These are phyloP conservation scores for Rhorus exstirpatorius DNA, from an alignment of 2,888 invertebrate genomes.

Conservation along the genomic window DNA sequence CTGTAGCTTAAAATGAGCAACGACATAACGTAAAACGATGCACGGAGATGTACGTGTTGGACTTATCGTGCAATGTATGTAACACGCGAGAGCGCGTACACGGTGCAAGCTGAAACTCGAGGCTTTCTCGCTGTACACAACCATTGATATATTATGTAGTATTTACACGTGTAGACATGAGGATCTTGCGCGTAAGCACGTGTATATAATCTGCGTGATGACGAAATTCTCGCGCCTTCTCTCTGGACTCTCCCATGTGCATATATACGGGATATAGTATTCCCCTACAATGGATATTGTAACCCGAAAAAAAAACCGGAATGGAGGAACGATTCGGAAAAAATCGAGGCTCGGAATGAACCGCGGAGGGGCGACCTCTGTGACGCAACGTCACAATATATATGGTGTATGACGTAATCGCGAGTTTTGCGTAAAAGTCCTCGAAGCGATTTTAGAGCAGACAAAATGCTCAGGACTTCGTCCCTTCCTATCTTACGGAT, in stretches of 20 bases:
- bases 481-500: constrained; percentile 4
- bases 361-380: too few species aligned
- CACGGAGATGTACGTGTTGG: too few species aligned
- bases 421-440: constrained; percentile 12
- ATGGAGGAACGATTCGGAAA: too few species aligned
- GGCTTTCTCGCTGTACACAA: constrained; percentile 10
- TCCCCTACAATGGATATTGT: too few species aligned
- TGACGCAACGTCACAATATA: too few species aligned
- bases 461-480: constrained; percentile 26
- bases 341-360: too few species aligned
- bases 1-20: too few species aligned
- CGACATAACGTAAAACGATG: too few species aligned
- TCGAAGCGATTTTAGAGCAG: constrained; percentile 53
- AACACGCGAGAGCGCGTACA: too few species aligned
- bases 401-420: constrained; percentile 13
- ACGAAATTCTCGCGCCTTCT: constrained; percentile 51
- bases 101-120: neutral
- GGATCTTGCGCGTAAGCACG: constrained; percentile 37
- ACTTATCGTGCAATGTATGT: constrained; percentile 7
- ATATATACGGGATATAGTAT: neutral
- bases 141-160: constrained; percentile 40
- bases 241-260: neutral
- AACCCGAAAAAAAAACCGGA: too few species aligned
- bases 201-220: constrained; percentile 38
- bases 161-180: constrained; percentile 53